phyloP scores from a whole-genome alignment of 1,140 invertebrate species.

The Artemia franciscana region DNA sequence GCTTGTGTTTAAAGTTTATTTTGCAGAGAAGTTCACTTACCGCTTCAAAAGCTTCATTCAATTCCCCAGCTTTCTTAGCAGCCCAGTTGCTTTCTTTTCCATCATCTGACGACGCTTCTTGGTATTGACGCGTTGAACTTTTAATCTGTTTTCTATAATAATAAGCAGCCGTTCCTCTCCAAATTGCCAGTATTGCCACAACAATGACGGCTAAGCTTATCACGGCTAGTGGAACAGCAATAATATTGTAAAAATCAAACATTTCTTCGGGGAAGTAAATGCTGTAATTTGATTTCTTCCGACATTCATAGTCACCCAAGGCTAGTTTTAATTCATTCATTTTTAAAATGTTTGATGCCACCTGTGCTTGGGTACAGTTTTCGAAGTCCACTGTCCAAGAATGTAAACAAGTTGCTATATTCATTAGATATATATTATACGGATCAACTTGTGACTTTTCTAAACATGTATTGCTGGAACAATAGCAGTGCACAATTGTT shows the following conservation, averaged over 20 bases:
- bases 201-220: not conserved
- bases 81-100: not conserved
- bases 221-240: not conserved
- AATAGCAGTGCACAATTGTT: not conserved
- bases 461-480: too few species aligned
- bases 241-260: not conserved
- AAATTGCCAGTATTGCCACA: not conserved
- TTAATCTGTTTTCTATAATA: not conserved
- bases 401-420: not conserved
- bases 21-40: too few species aligned
- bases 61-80: not conserved
- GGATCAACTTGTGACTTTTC: not conserved
- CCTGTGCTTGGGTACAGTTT: not conserved
- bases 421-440: not conserved
- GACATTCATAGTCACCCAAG: not conserved
- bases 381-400: not conserved
- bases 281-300: not conserved
- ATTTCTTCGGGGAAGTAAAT: not conserved
- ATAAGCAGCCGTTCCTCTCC: not conserved
- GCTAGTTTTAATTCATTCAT: not conserved
- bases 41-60: not conserved
- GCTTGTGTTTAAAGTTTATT: too few species aligned
- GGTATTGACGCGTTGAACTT: not conserved
- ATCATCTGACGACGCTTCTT: not conserved
- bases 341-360: not conserved